Conservation (phyloP, 2,888 invertebrate genomes). For the Lasioglossum vierecki region DNA sequence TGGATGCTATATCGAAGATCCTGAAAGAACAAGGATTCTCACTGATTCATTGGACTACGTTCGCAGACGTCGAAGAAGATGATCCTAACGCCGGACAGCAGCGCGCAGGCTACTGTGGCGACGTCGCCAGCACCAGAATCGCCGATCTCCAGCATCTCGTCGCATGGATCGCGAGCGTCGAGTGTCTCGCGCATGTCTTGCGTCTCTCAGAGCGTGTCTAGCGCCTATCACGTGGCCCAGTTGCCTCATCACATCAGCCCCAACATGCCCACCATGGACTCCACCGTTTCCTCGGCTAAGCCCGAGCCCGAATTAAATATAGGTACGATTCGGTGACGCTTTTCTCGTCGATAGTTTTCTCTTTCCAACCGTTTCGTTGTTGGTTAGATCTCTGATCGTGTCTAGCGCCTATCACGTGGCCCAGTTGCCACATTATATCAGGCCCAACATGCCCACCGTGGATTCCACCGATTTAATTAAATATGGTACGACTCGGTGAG, state of each 20-base stretch:
- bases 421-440: too few relatives aligned
- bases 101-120: slow-evolving; percentile 84
- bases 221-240: slow-evolving; percentile 79
- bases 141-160: slow-evolving; percentile 84
- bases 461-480: too few relatives aligned
- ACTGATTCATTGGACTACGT: neutral
- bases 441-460: too few relatives aligned
- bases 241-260: slow-evolving; percentile 75
- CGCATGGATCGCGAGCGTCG: slow-evolving; percentile 70
- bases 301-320: slow-evolving; percentile 90
- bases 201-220: slow-evolving; percentile 67
- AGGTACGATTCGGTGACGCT: slow-evolving; percentile 84
- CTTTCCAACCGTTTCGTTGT: neutral
- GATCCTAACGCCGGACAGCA: slow-evolving; percentile 89
- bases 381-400: neutral
- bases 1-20: slow-evolving; percentile 46
- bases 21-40: neutral
- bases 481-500: too few relatives aligned
- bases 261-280: slow-evolving; percentile 83
- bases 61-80: slow-evolving; percentile 78
- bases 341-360: neutral
- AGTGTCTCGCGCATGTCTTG: slow-evolving; percentile 69
- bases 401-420: too few relatives aligned
- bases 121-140: slow-evolving; percentile 85
- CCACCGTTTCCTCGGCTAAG: slow-evolving; percentile 82